These are phyloP conservation scores for Neodiprion virginianus DNA, from an alignment of 1,140 invertebrate genomes.

Conservation along the genomic window DNA sequence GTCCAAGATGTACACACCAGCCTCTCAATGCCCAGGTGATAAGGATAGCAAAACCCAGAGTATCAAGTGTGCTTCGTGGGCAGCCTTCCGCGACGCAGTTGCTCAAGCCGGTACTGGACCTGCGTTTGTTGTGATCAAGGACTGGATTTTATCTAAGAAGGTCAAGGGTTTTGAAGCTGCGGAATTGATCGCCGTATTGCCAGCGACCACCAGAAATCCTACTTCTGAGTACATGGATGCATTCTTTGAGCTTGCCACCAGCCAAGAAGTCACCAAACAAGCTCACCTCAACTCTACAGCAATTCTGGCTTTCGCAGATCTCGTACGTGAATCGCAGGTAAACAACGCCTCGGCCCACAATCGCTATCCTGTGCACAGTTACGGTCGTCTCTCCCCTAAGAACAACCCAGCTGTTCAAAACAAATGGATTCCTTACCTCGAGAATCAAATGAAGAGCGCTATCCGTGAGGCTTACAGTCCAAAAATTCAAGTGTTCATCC, in stretches of 20 bases:
- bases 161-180: slow-evolving; percentile 65
- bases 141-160: slow-evolving; percentile 66
- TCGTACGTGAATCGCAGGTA: slow-evolving; percentile 67
- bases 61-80: slow-evolving; percentile 57
- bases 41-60: slow-evolving; percentile 30
- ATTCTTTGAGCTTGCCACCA: slow-evolving; percentile 63
- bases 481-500: slow-evolving; percentile 67
- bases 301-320: slow-evolving; percentile 64
- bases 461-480: slow-evolving; percentile 60
- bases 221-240: slow-evolving; percentile 68
- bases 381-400: slow-evolving; percentile 62
- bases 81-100: slow-evolving; percentile 68
- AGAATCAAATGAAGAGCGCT: slow-evolving; percentile 61
- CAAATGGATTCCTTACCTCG: slow-evolving; percentile 67
- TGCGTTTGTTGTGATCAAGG: slow-evolving; percentile 66
- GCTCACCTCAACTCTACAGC: slow-evolving; percentile 60
- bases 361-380: slow-evolving; percentile 70
- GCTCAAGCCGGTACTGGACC: slow-evolving; percentile 71
- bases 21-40: slow-evolving; percentile 47
- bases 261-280: slow-evolving; percentile 59
- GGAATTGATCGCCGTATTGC: slow-evolving; percentile 60
- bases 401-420: slow-evolving; percentile 60
- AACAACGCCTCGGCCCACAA: slow-evolving; percentile 63
- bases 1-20: slow-evolving; percentile 39
- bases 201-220: slow-evolving; percentile 64